These are phyloP conservation scores for Fulmarus glacialis DNA, from an alignment of 2,113 vertebrate genomes.

Conservation along the genomic window DNA sequence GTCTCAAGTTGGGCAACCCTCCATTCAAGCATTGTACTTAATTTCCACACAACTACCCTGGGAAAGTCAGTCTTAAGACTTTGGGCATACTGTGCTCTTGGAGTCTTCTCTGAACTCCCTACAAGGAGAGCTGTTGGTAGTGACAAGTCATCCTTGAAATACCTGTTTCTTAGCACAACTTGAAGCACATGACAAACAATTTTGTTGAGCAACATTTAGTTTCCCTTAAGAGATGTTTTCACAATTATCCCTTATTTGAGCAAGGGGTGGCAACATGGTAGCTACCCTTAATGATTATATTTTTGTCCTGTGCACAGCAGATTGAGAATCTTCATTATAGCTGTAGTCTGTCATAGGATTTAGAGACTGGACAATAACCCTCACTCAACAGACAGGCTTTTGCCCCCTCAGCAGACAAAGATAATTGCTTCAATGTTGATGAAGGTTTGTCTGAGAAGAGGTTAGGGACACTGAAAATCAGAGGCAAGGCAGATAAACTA, in stretches of 20 bases:
- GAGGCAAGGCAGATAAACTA: neutral
- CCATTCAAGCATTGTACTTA: neutral
- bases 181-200: neutral
- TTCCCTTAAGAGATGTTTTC: neutral
- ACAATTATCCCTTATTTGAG: neutral
- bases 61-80: neutral
- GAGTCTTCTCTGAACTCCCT: neutral
- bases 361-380: neutral
- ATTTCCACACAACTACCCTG: neutral
- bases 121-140: neutral
- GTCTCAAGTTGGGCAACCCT: neutral
- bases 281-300: neutral
- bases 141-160: neutral
- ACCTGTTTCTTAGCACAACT: neutral
- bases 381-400: neutral
- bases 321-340: neutral
- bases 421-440: neutral
- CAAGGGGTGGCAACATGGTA: neutral
- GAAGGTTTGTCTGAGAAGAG: neutral
- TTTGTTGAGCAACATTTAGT: neutral
- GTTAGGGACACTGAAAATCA: neutral
- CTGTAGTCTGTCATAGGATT: neutral
- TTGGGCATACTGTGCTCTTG: rapidly evolving
- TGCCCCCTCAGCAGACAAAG: neutral
- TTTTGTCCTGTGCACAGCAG: neutral